Conservation (phyloP, 2,888 invertebrate species). For the Andrena bicolor region DNA sequence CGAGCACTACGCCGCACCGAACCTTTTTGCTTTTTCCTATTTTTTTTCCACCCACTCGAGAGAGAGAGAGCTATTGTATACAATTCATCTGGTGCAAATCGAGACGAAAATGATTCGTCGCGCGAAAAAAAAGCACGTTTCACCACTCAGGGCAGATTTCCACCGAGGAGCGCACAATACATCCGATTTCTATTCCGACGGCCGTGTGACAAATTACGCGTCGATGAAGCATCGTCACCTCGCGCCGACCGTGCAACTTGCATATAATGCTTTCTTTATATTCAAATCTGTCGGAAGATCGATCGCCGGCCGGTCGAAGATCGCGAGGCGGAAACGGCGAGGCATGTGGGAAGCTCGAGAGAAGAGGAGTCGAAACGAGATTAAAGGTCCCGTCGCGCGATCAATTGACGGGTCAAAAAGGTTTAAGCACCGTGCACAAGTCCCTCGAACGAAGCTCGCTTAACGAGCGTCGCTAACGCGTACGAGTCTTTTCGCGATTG, state of each 20-base stretch:
- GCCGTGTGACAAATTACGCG: constrained; percentile 10
- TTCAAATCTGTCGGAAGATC: neutral
- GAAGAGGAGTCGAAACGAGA: constrained; percentile 51
- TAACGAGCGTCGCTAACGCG: constrained; percentile 56
- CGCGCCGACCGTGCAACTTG: neutral
- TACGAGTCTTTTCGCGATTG: constrained; percentile 54
- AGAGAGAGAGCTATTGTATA: constrained; percentile 6
- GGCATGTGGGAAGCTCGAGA: neutral
- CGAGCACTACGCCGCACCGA: neutral
- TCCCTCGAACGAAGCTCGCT: constrained; percentile 22
- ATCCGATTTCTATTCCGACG: neutral
- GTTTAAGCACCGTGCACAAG: constrained; percentile 59
- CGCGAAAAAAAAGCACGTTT: neutral
- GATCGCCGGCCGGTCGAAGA: constrained; percentile 1
- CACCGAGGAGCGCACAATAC: neutral
- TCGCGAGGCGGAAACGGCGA: constrained; percentile 3
- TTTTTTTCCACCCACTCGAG: neutral
- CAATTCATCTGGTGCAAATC: constrained; percentile 1
- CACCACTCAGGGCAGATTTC: neutral
- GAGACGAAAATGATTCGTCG: neutral
- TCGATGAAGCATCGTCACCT: neutral
- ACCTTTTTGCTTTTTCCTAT: neutral
- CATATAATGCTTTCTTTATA: constrained; percentile 23
- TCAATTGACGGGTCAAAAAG: constrained; percentile 75
- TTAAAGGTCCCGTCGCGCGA: constrained; percentile 69